Conservation (phyloP, 2,888 invertebrate species). For the Mayetiola destructor region DNA sequence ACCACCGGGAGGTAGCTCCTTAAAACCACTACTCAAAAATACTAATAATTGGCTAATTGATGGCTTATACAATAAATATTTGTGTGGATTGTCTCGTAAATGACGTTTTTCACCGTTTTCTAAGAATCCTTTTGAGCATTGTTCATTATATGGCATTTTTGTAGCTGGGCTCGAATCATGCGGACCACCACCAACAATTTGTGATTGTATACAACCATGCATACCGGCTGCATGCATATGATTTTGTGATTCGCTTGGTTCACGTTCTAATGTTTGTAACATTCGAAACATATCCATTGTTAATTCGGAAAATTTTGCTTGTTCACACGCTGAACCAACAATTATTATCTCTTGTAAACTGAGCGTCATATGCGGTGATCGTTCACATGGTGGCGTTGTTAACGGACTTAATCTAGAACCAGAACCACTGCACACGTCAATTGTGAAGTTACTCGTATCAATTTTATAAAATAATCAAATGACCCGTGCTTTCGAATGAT, state of each 20-base stretch:
- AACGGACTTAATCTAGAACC: conserved; percentile 59
- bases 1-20: conserved; percentile 83
- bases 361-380: conserved; percentile 71
- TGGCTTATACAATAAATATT: conserved; percentile 90
- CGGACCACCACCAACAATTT: conserved; percentile 22
- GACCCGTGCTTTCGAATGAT: conserved; percentile 38
- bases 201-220: not conserved
- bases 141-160: conserved; percentile 38
- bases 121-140: conserved; percentile 40
- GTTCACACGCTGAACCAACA: conserved; percentile 83
- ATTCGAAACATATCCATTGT: conserved; percentile 95
- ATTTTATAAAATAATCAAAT: conserved; percentile 25
- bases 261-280: conserved; percentile 85
- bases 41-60: conserved; percentile 86
- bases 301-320: conserved; percentile 91
- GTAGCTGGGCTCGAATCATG: conserved; percentile 37
- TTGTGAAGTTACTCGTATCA: conserved; percentile 34
- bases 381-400: conserved; percentile 77
- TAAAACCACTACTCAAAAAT: conserved; percentile 82
- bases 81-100: conserved; percentile 85
- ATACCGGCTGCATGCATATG: conserved; percentile 36
- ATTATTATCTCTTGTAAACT: conserved; percentile 87
- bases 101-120: conserved; percentile 57
- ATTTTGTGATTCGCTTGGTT: conserved; percentile 73
- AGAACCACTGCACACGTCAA: conserved; percentile 33